phyloP scores from a whole-genome alignment of 2,113 vertebrate genomes.

The Formicarius rufipectus region DNA sequence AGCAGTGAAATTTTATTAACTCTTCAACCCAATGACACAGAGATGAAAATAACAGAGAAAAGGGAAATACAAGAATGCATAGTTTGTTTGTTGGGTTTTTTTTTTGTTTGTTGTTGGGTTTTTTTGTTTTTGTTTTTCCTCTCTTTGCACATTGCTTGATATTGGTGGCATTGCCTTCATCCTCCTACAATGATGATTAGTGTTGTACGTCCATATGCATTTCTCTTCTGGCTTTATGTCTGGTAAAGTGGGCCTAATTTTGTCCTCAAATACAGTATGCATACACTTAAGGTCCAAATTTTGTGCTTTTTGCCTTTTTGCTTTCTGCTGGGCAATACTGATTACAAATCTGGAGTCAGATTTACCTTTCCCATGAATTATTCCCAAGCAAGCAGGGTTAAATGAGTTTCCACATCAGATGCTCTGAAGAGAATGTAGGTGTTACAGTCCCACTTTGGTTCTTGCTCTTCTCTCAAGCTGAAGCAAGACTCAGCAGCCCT shows the following conservation, averaged over 20 bases:
- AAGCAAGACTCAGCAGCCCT: neutral
- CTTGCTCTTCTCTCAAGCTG: neutral
- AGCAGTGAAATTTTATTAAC: conserved; percentile 60
- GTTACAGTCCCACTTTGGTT: neutral
- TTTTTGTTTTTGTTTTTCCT: neutral
- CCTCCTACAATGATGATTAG: neutral
- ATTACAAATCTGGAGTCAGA: neutral
- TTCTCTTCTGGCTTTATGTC: conserved; percentile 15
- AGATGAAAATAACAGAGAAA: conserved; percentile 45
- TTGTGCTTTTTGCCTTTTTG: neutral
- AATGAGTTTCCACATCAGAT: neutral
- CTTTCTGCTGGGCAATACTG: neutral
- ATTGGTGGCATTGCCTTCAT: neutral
- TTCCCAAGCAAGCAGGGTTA: neutral
- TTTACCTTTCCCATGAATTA: neutral
- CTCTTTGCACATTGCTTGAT: neutral
- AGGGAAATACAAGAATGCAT: conserved; percentile 33
- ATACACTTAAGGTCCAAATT: neutral
- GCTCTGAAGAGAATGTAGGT: neutral
- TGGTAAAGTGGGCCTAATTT: neutral
- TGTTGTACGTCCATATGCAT: neutral
- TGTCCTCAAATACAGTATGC: neutral
- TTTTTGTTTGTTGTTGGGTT: no score
- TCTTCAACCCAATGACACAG: conserved; percentile 44
- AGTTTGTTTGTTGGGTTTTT: neutral